Evolutionary conservation across 2,888 invertebrate genomes (phyloP).

Genomic region (Thera obeliscata): DNA sequence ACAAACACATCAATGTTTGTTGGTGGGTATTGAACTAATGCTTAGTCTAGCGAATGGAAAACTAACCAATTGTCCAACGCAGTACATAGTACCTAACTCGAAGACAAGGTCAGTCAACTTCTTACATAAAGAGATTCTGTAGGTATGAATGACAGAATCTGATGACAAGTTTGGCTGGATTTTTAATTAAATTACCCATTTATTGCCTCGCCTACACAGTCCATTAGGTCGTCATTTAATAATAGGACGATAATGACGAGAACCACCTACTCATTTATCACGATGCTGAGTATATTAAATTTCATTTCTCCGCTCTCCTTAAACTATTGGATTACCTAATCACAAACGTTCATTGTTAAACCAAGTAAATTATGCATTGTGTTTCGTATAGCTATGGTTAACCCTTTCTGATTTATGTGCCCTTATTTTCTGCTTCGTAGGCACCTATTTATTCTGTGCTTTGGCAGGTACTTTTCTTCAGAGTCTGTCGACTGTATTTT

Average conservation of each 20-base stretch:
- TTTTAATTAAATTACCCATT: not conserved
- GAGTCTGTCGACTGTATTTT: slow-evolving; percentile 37
- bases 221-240: slow-evolving; percentile 11
- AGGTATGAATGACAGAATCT: not conserved
- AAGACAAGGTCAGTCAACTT: not conserved
- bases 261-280: slow-evolving; percentile 13
- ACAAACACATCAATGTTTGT: too few relatives aligned
- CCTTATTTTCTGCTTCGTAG: slow-evolving; percentile 31
- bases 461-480: slow-evolving; percentile 19
- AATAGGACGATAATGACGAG: slow-evolving; percentile 5
- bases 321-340: slow-evolving; percentile 30
- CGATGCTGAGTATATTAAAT: slow-evolving; percentile 14
- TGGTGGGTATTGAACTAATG: too few relatives aligned
- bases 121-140: not conserved
- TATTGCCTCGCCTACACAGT: slow-evolving; percentile 5
- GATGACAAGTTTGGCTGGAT: slow-evolving; percentile 2
- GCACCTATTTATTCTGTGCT: slow-evolving; percentile 22
- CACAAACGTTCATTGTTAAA: slow-evolving; percentile 27
- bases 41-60: too few relatives aligned
- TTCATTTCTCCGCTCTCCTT: slow-evolving; percentile 26
- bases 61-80: too few relatives aligned
- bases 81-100: too few relatives aligned
- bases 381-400: slow-evolving; percentile 33
- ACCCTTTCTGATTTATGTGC: slow-evolving; percentile 56
- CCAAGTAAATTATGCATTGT: slow-evolving; percentile 49